A percentile compares a stretch with the other conserved stretches of the same genome.
These are phyloP conservation scores for Antechinus flavipes DNA, from an alignment of 2,113 vertebrate genomes.

Conservation along the genomic window DNA sequence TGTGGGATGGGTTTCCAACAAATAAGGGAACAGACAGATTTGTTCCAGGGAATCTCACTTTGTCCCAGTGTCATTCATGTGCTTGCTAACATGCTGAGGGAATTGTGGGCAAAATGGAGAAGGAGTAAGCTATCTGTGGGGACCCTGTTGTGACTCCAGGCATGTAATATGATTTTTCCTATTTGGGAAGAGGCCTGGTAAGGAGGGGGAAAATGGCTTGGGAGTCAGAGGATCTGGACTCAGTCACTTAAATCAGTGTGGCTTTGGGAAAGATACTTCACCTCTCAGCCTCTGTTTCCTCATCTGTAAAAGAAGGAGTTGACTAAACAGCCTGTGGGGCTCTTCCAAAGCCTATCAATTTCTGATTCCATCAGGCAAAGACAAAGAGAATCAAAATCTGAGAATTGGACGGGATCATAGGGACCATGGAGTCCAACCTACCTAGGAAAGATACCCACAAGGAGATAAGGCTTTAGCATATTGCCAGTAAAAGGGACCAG, in stretches of 20 bases:
- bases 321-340: background rate
- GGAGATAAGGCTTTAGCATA: background rate
- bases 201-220: background rate
- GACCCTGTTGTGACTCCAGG: conserved; percentile 24
- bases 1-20: conserved; percentile 8
- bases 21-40: conserved; percentile 18
- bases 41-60: conserved; percentile 14
- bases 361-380: background rate
- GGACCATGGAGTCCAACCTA: background rate
- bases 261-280: background rate
- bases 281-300: background rate
- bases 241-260: background rate
- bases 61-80: conserved; percentile 43
- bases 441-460: background rate
- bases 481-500: background rate
- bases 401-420: background rate
- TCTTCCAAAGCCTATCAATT: background rate
- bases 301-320: background rate
- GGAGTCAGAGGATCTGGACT: background rate
- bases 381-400: background rate
- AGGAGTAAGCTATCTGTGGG: background rate
- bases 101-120: background rate
- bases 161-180: conserved; percentile 8
- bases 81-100: background rate
- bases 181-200: background rate